A percentile compares a stretch with the other conserved stretches of the same genome.
Conservation (phyloP, 1,140 invertebrate species). For the Subanguina moxae region DNA sequence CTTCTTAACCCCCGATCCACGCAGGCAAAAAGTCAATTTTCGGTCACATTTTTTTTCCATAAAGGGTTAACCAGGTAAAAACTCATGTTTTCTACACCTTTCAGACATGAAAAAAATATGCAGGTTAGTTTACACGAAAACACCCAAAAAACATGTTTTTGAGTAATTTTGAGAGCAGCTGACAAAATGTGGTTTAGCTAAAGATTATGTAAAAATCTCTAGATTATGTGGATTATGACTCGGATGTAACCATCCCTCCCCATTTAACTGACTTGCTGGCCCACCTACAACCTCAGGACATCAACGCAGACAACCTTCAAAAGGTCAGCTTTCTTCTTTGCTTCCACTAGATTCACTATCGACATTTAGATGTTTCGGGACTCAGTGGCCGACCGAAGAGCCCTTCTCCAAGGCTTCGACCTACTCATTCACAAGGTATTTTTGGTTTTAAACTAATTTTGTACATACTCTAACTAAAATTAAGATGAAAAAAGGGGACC, state of each 20-base stretch:
- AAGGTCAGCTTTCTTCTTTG: neutral
- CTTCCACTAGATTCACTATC: neutral
- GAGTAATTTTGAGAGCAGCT: neutral
- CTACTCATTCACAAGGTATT: conserved; percentile 43
- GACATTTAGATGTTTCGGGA: conserved; percentile 47
- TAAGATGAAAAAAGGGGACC: too few species aligned
- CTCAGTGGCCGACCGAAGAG: conserved; percentile 51
- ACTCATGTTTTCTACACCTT: too few species aligned
- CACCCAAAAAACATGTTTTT: neutral
- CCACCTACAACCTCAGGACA: conserved; percentile 52
- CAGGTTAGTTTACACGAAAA: too few species aligned
- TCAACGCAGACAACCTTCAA: conserved; percentile 50
- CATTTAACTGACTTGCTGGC: conserved; percentile 54
- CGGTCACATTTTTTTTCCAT: too few species aligned
- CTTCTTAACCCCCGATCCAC: too few species aligned
- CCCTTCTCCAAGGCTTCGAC: conserved; percentile 46
- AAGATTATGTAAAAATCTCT: too few species aligned
- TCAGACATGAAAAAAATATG: too few species aligned
- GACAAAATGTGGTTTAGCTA: neutral
- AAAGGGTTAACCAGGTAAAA: too few species aligned
- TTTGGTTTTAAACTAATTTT: conserved; percentile 20
- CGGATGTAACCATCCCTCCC: conserved; percentile 56
- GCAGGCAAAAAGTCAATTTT: too few species aligned
- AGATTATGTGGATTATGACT: conserved; percentile 54
- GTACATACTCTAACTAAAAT: conserved; percentile 9